Evolutionary conservation across 2,888 invertebrate genomes (phyloP).

Genomic region (Panopea generosa): DNA sequence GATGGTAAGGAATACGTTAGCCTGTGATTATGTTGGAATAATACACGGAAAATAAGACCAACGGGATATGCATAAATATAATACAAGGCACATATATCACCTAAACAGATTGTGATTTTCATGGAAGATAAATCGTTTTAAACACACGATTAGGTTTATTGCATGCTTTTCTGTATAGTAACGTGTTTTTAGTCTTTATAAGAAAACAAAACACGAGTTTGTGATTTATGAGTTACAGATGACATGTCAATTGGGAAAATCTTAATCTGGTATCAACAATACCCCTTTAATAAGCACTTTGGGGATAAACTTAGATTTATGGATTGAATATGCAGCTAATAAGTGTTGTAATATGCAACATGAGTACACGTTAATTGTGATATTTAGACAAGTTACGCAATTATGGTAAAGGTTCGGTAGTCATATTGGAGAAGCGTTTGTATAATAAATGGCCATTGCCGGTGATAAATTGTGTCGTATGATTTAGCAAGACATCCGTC

Average conservation of each 20-base stretch:
- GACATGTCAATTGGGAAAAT: slow-evolving; percentile 8
- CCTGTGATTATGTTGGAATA: slow-evolving; percentile 45
- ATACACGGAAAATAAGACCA: slow-evolving; percentile 28
- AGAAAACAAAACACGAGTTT: slow-evolving; percentile 2
- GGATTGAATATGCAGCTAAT: background rate
- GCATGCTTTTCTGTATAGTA: slow-evolving; percentile 7
- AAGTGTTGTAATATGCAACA: background rate
- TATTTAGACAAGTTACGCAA: slow-evolving; percentile 9
- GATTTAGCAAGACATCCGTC: too few relatives aligned
- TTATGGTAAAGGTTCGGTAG: background rate
- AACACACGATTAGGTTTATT: slow-evolving; percentile 22
- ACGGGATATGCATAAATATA: slow-evolving; percentile 34
- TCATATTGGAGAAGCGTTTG: too few relatives aligned
- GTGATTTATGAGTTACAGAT: background rate
- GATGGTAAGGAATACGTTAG: slow-evolving; percentile 24
- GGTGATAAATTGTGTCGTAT: too few relatives aligned
- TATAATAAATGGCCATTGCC: too few relatives aligned
- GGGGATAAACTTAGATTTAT: too few relatives aligned
- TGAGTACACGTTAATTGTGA: slow-evolving; percentile 2
- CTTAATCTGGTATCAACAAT: slow-evolving; percentile 6
- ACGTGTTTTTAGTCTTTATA: background rate
- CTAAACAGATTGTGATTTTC: slow-evolving; percentile 35
- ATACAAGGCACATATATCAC: slow-evolving; percentile 46
- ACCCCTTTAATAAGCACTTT: background rate
- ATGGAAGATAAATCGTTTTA: slow-evolving; percentile 24